These are phyloP conservation scores for Gibbula magus DNA, from an alignment of 2,888 invertebrate genomes.

Conservation along the genomic window DNA sequence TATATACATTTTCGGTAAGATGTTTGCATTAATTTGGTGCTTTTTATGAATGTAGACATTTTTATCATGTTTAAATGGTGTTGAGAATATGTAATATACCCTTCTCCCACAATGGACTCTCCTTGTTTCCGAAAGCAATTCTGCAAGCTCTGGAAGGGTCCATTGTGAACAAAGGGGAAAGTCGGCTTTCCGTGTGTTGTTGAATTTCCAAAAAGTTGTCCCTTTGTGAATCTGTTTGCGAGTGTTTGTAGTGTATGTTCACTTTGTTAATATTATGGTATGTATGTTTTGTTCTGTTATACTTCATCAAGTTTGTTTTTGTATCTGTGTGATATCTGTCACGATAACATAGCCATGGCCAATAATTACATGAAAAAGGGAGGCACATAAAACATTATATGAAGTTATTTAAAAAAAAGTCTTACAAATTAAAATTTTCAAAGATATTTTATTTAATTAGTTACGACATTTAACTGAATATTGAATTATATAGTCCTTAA, in stretches of 20 bases:
- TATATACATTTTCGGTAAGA: not conserved
- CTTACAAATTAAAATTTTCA: too few relatives aligned
- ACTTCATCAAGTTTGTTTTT: not conserved
- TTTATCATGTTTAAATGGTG: not conserved
- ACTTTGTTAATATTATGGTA: conserved; percentile 1
- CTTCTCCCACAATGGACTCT: not conserved
- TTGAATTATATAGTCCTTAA: too few relatives aligned
- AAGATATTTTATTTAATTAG: too few relatives aligned
- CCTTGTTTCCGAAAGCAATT: not conserved
- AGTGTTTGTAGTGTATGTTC: not conserved
- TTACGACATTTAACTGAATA: too few relatives aligned
- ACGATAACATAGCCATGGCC: too few relatives aligned
- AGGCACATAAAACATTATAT: too few relatives aligned
- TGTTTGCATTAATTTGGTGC: conserved; percentile 9
- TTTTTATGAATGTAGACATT: conserved; percentile 16
- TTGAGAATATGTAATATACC: not conserved
- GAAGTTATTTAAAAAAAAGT: too few relatives aligned
- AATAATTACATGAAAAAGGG: too few relatives aligned
- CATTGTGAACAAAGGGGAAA: not conserved
- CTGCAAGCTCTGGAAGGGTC: not conserved
- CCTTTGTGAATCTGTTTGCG: not conserved
- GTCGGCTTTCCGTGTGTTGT: not conserved
- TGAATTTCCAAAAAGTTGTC: not conserved
- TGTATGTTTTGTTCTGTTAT: conserved; percentile 2
- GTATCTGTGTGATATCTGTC: not conserved